Evolutionary conservation across 2,797 vertebrate species (phyloP).

Genomic region (Pteropus rufus): DNA sequence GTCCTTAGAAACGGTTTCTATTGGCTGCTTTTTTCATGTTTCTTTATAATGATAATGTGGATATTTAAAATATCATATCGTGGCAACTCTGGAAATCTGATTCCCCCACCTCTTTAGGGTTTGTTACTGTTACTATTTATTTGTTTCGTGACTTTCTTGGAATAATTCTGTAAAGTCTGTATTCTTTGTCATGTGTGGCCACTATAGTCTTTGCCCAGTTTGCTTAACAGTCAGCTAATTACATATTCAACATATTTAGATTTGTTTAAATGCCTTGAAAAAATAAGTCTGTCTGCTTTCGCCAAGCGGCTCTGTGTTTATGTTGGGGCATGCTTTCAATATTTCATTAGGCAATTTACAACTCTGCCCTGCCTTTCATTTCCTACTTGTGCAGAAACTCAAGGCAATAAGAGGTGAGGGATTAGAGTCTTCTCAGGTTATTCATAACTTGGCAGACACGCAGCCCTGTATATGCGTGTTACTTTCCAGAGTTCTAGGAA

Average conservation of each 20-base stretch:
- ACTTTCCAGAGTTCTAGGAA: background rate
- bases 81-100: background rate
- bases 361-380: background rate
- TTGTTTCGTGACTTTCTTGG: background rate
- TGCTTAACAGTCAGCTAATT: background rate
- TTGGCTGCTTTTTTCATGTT: background rate
- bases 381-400: background rate
- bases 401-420: background rate
- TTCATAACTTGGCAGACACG: background rate
- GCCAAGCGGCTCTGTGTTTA: background rate
- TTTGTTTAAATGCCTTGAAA: background rate
- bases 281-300: background rate
- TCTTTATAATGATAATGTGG: background rate
- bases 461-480: background rate
- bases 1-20: background rate
- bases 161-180: conserved; percentile 26
- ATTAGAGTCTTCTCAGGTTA: background rate
- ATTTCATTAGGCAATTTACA: background rate
- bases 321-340: background rate
- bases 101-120: background rate
- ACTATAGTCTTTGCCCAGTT: background rate
- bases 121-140: background rate
- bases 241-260: background rate
- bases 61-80: background rate
- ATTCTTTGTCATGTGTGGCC: background rate